phyloP scores from a whole-genome alignment of 1,140 invertebrate genomes.

The Tetraneura akinire region DNA sequence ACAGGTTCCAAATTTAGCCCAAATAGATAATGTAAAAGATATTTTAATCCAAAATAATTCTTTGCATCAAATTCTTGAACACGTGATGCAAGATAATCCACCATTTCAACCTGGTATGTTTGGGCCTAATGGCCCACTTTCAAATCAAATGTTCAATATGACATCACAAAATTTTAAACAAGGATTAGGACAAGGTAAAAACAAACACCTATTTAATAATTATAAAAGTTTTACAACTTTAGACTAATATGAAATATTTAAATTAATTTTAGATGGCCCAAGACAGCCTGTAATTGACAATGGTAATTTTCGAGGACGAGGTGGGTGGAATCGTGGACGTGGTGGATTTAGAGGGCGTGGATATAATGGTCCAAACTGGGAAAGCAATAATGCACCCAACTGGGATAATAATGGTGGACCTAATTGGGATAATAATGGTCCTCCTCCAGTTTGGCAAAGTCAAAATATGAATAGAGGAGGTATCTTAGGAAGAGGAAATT shows the following conservation, averaged over 20 bases:
- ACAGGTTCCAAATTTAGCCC: conserved; percentile 5
- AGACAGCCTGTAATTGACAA: conserved; percentile 20
- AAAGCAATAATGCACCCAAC: conserved; percentile 36
- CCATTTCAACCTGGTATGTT: conserved; percentile 50
- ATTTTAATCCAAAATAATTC: conserved; percentile 48
- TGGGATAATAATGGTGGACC: conserved; percentile 31
- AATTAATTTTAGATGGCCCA: conserved; percentile 27
- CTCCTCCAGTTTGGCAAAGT: conserved; percentile 24
- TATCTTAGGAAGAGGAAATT: conserved; percentile 46
- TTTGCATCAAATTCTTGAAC: conserved; percentile 47
- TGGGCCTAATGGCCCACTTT: conserved; percentile 58
- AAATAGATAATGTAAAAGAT: conserved; percentile 32
- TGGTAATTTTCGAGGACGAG: conserved; percentile 32
- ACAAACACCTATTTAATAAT: not conserved
- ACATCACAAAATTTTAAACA: conserved; percentile 49
- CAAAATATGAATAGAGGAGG: conserved; percentile 35
- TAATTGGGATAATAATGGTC: conserved; percentile 43
- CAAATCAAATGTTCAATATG: conserved; percentile 60
- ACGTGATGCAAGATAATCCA: conserved; percentile 35
- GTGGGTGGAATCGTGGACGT: conserved; percentile 39
- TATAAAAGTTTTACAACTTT: not conserved
- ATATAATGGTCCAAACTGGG: conserved; percentile 25
- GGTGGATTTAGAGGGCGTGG: conserved; percentile 42
- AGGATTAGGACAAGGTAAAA: conserved; percentile 35
- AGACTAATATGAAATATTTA: not conserved